A percentile compares a stretch with the other conserved stretches of the same genome.
Conservation (phyloP, 2,888 invertebrate genomes). For the Plebejus anna region DNA sequence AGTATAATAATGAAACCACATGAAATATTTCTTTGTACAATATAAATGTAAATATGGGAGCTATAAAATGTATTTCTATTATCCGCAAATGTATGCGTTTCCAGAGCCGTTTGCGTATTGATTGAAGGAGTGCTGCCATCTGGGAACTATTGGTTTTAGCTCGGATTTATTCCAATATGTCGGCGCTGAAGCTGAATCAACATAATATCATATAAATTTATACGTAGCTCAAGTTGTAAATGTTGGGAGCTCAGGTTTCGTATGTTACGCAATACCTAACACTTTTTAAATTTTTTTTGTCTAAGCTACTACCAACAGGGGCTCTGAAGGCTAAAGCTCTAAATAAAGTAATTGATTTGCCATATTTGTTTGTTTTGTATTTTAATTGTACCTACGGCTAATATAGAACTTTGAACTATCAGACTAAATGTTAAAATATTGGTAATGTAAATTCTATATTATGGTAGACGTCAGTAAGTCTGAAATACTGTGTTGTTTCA, state of each 20-base stretch:
- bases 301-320: too few species aligned
- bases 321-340: too few species aligned
- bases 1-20: background rate
- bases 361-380: too few species aligned
- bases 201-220: conserved; percentile 19
- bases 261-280: background rate
- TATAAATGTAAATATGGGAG: conserved; percentile 7
- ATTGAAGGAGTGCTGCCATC: conserved; percentile 30
- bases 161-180: conserved; percentile 19
- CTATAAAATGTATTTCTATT: conserved; percentile 20
- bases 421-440: too few species aligned
- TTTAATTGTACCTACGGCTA: too few species aligned
- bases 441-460: too few species aligned
- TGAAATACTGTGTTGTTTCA: too few species aligned
- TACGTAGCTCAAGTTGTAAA: background rate
- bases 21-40: conserved; percentile 1
- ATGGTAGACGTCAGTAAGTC: too few species aligned
- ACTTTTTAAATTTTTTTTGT: background rate
- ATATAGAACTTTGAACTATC: too few species aligned
- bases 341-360: too few species aligned
- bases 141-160: conserved; percentile 28
- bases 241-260: background rate
- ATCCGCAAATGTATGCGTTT: conserved; percentile 24
- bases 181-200: conserved; percentile 20
- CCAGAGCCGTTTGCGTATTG: conserved; percentile 35